Base-by-base conservation (phyloP, 2,888 invertebrate genomes). In the Parnassius glacialis region DNA sequence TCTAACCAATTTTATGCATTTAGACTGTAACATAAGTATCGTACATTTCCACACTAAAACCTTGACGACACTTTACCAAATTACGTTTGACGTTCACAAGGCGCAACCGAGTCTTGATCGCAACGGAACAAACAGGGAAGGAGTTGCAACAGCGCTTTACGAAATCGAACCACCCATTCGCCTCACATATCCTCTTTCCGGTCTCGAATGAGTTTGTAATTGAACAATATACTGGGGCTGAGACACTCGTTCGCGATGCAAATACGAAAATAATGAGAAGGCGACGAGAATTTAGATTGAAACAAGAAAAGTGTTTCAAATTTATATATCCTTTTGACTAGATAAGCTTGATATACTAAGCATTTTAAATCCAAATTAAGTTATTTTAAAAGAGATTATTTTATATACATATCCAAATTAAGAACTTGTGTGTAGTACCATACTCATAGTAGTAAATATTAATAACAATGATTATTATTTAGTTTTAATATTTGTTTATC, bases 141-240 rank as follows among this genome's bases (percentile, higher is more conserved):
- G 48, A 10, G 34, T 57, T 10, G 48, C 13, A 48, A 9, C 43
- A 43, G 3, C n/a, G 47, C n/a, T 52, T 11, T 13, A 7, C 42
- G 41, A 52, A 52, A 56, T 52, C 52, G 52, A 52, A 47, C 57
- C 13, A 42, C n/a, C 44, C 42, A 61, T 47, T 45, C 51, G 9
- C 50, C 59, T 50, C 50, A 10, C 52, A 57, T 57, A 34, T 52
- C 52, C 52, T 45, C 47, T 45, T 52, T 52, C 43, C 20, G 45
- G 41, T 25, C 45, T 57, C 50, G 34, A 50, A 60, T 60, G 55
- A 60, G 54, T 60, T 60, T 60, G 60, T 55, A 60, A 60, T 60
- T 60, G 60, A 55, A 60, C 60, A 60, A 54, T 55, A 59, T 42
- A 59, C 42, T 25, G 20, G 53, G 13, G 53, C 42, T 10, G 42